These are phyloP conservation scores for Corythoichthys haematopterus DNA, from an alignment of 2,113 vertebrate genomes.

Conservation along the genomic window DNA sequence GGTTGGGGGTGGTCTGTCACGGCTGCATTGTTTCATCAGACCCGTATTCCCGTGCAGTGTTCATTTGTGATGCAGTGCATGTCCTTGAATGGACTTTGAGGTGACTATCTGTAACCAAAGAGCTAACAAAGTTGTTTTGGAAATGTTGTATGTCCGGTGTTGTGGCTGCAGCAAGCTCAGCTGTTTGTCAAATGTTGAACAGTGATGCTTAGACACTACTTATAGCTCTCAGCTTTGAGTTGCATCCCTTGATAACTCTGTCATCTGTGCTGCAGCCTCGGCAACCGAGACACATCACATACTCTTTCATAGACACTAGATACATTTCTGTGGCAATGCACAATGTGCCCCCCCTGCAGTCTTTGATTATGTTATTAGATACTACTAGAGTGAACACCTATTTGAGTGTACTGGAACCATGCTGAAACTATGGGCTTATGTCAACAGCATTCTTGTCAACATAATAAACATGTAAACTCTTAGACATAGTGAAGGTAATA, in stretches of 20 bases:
- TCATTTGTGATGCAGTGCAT: neutral
- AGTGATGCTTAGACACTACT: constrained; percentile 51
- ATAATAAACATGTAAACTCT: constrained; percentile 10
- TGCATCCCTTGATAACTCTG: constrained; percentile 50
- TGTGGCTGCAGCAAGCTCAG: constrained; percentile 56
- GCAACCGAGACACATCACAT: constrained; percentile 45
- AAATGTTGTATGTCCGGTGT: constrained; percentile 45
- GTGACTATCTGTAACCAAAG: constrained; percentile 12
- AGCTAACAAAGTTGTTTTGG: constrained; percentile 55
- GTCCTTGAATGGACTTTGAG: constrained; percentile 15
- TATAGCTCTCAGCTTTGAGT: constrained; percentile 57
- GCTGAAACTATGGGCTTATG: constrained; percentile 13
- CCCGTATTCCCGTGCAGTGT: neutral
- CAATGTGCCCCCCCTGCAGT: constrained; percentile 13
- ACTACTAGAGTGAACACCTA: constrained; percentile 9
- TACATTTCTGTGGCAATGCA: constrained; percentile 32
- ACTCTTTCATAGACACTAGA: constrained; percentile 36
- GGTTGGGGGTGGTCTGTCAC: constrained; percentile 6
- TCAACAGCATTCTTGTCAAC: constrained; percentile 29
- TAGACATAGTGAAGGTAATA: constrained; percentile 17
- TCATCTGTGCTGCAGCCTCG: constrained; percentile 59
- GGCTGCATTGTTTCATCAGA: constrained; percentile 7
- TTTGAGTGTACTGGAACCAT: constrained; percentile 3
- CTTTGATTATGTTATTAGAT: constrained; percentile 27
- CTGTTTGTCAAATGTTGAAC: constrained; percentile 56